These are phyloP conservation scores for Maniola jurtina DNA, from an alignment of 1,140 invertebrate genomes.

Conservation along the genomic window DNA sequence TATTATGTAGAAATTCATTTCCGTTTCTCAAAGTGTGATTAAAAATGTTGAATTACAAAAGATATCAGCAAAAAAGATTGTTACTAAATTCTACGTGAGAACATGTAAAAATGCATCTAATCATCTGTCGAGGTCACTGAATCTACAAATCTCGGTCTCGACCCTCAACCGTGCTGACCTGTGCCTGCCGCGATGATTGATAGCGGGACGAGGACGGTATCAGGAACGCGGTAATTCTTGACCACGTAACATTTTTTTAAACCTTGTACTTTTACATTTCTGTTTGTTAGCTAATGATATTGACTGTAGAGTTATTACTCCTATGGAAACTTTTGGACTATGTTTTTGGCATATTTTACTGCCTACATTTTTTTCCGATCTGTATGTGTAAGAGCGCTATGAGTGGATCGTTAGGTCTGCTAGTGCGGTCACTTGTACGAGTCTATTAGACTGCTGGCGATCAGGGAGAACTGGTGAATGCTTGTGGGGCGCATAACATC, in stretches of 20 bases:
- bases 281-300: not conserved
- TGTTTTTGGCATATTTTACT: no score
- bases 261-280: conserved; percentile 1
- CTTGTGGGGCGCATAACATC: no score
- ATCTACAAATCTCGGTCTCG: conserved; percentile 38
- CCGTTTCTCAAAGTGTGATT: no score
- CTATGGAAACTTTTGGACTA: not conserved
- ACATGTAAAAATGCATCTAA: conserved; percentile 30
- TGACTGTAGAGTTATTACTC: not conserved
- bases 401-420: no score
- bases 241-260: conserved; percentile 19
- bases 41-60: no score
- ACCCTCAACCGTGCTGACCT: conserved; percentile 43
- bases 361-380: no score
- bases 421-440: no score
- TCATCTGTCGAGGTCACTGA: conserved; percentile 43
- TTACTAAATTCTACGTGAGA: conserved; percentile 9
- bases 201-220: conserved; percentile 29
- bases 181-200: conserved; percentile 33
- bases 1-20: no score
- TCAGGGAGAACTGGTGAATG: no score
- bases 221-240: conserved; percentile 27
- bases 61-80: not conserved
- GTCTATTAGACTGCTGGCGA: no score
- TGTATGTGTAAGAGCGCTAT: no score